Evolutionary conservation across 2,888 invertebrate species (phyloP).

Genomic region (Incurvaria masculella): DNA sequence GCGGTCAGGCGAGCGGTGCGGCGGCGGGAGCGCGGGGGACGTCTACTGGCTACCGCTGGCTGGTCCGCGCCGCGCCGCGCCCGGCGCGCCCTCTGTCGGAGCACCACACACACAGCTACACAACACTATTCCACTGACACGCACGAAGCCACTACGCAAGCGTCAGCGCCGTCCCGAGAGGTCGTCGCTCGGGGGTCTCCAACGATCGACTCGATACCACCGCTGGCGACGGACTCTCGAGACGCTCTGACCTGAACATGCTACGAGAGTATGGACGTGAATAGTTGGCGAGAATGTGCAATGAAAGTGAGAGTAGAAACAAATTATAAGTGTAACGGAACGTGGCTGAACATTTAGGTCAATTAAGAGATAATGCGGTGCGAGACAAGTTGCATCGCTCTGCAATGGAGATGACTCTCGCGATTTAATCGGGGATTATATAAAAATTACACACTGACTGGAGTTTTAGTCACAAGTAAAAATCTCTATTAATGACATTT

Average conservation of each 20-base stretch:
- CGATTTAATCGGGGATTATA: neutral
- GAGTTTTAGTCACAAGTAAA: too few species aligned
- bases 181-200: neutral
- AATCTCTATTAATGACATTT: too few species aligned
- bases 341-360: neutral
- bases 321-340: conserved; percentile 25
- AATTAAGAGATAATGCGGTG: neutral
- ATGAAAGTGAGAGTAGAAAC: conserved; percentile 52
- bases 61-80: neutral
- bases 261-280: neutral
- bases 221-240: neutral
- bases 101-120: conserved; percentile 3
- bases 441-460: neutral
- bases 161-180: neutral
- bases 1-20: neutral
- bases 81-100: neutral
- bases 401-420: neutral
- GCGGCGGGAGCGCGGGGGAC: neutral
- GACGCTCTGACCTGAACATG: neutral
- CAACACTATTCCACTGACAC: neutral
- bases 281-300: conserved; percentile 50
- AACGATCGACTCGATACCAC: neutral
- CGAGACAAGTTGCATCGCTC: neutral
- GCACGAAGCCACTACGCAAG: neutral
- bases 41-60: conserved; percentile 1